Base-by-base conservation (phyloP, 2,888 invertebrate genomes). In the Andrena hattorfiana region DNA sequence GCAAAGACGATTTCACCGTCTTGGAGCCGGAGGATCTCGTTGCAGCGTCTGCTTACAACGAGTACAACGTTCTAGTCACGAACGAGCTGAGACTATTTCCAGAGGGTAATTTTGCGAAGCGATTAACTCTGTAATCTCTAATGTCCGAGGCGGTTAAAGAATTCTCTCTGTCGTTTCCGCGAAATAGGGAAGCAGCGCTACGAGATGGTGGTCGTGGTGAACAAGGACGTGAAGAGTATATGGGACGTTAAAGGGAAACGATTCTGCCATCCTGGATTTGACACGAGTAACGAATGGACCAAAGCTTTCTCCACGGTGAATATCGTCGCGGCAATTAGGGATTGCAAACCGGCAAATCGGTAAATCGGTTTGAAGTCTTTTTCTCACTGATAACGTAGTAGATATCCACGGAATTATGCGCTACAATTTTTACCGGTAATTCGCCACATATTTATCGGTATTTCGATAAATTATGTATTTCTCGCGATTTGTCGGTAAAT, bases 21-120 rank as follows among this genome's bases (percentile, higher is more conserved):
- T 96, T 98, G 90, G 97, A 97, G 71, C 97, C 98, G 0, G 98
- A 98, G 92, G 98, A 98, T 93, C 95, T 98, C 89, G 95, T 98
- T 56, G 94, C 95, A 5, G 96, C 97, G 0, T 96, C 97, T 0
- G 95, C 95, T 73, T 97, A 97, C 95, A 95, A 96, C 0, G 94
- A 95, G 75, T 94, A 96, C 0, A 96, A 97, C 28, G 95, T 97
- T 51, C 94, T 97, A 68, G 95, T 97, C 77, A 96, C 97, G 3
- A 96, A 96, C 86, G 97, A 97, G 91, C 91, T 97, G 54, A 94
- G 96, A 75, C 94, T 95, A 69, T 90, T 90, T 35, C 94, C 95
- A 78, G 92, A 95, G 13, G 94, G 96, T 96, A 87, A 87, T 80
- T 76, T 74, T 28, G 32, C 60, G 66, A 85, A 62, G 71, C 42